Evolutionary conservation across 2,888 invertebrate genomes (phyloP), one percentile per base, ranked within the genome.

Genomic region (Acheta domesticus): DNA sequence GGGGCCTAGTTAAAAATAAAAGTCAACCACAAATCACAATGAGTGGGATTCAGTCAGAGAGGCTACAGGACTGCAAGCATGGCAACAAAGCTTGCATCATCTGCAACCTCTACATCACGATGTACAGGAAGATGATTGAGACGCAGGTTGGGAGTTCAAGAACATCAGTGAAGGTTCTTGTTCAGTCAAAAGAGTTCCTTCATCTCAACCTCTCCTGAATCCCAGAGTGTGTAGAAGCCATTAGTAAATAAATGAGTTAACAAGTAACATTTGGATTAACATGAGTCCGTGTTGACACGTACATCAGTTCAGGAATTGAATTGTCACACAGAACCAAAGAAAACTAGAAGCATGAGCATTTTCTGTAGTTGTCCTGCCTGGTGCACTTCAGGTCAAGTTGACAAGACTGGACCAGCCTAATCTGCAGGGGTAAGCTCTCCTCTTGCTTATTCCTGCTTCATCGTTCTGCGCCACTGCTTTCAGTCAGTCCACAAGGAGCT

Each of bases 231-330:
- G 75, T 79, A 76, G 49, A 79, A 76, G 76, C 62, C 79, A 79
- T 76, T 79, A 76, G 79, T 79, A 79, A 79, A 79, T 76, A 76
- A 79, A 76, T 50, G 50, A 23, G 48, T 78, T 74, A 78, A 78
- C 74, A 49, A 36, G 62, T 62, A 62, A 62, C 62, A 62, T 62
- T 62, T 19, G 62, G 62, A 62, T 62, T 62, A 62, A 62, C 62
- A 62, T 62, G 62, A 62, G 62, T 62, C 62, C n/a, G 62, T 62
- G 62, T 62, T 62, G 62, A 62, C 62, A 62, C 62, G 62, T 62
- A 62, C 14, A 62, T 62, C 62, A 62, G 16, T 62, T 62, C 16
- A 62, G 62, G 62, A 62, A 62, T 62, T 62, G 62, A 62, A 62
- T 19, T 62, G 62, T 62, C 62, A 62, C 62, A 62, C 62, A 62